Conservation (phyloP, 2,888 invertebrate genomes). For the Pandemis heparana region DNA sequence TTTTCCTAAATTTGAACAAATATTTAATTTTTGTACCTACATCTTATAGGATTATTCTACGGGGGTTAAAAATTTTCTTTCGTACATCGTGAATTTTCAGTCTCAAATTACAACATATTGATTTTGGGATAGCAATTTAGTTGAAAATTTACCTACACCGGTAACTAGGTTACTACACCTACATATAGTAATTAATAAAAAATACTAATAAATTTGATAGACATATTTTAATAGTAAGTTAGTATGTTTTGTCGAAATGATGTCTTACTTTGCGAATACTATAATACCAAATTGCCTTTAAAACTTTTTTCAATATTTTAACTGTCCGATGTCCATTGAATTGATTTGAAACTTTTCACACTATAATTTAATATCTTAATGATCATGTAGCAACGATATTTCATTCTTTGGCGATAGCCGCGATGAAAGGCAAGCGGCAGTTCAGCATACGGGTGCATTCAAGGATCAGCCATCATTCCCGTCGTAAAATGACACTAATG, state of each 20-base stretch:
- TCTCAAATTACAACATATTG: too few relatives aligned
- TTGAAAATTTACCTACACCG: too few relatives aligned
- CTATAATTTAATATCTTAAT: conserved; percentile 39
- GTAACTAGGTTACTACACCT: not conserved
- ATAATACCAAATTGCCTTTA: not conserved
- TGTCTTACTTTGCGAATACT: not conserved
- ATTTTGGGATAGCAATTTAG: not conserved
- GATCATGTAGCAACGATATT: conserved; percentile 36
- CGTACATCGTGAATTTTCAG: too few relatives aligned
- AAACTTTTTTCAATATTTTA: not conserved
- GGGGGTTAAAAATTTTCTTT: too few relatives aligned
- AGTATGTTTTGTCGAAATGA: not conserved
- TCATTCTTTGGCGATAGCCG: conserved; percentile 35
- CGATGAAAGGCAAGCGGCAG: conserved; percentile 38
- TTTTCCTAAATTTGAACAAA: not conserved
- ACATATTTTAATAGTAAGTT: not conserved
- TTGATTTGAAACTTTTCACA: conserved; percentile 24
- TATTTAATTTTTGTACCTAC: too few relatives aligned
- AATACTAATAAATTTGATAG: not conserved
- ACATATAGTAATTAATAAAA: not conserved
- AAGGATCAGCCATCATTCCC: conserved; percentile 65
- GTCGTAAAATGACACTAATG: conserved; percentile 81
- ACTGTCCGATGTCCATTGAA: conserved; percentile 11
- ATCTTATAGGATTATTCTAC: too few relatives aligned
- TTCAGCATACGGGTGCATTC: conserved; percentile 72